Evolutionary conservation across 2,113 vertebrate species (phyloP), one percentile per base, ranked within the genome.

Genomic region (Sander vitreus): DNA sequence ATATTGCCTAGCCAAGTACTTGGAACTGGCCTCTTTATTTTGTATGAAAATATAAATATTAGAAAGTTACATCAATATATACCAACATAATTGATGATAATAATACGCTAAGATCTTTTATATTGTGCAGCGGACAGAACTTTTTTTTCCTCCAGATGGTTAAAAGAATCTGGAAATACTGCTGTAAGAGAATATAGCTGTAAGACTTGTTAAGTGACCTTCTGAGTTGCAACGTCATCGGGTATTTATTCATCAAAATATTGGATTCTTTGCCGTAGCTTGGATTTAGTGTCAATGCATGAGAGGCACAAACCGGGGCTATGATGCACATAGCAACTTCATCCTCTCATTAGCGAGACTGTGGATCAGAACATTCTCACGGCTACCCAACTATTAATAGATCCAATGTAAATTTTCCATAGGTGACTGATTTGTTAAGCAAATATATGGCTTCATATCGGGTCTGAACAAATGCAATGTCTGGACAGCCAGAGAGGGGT

Each of bases 381-480:
- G 55, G 62, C 6, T n/a, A 30, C 62, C 53, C 23, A 2, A 6
- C 83, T 63, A 75, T 67, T 43, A 30, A 62, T 64, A 83, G 73
- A 79, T 6, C 12, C 1, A 15, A 51, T 36, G 47, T 74, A 50
- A n/a, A 57, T 70, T 10, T 78, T 50, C 64, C 68, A 80, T 77
- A 82, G 25, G 63, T 23, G 48, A 59, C 27, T 27, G 64, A 45
- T 48, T 54, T 4, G 6, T 54, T 36, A 75, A 63, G 66, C 9
- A 85, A 78, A 76, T n/a, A 80, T 62, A 74, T 7, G 13, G n/a
- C 50, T 53, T 82, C 21, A 30, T 62, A 72, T 78, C 27, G 10
- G 19, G 25, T 15, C 53, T 73, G 57, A 63, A 59, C 18, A 48
- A 69, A 69, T 39, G 54, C 23, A 36, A 23, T 15, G 80, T 39